Base-by-base conservation (phyloP, 2,797 vertebrate species). In the Aldrovandia affinis region DNA sequence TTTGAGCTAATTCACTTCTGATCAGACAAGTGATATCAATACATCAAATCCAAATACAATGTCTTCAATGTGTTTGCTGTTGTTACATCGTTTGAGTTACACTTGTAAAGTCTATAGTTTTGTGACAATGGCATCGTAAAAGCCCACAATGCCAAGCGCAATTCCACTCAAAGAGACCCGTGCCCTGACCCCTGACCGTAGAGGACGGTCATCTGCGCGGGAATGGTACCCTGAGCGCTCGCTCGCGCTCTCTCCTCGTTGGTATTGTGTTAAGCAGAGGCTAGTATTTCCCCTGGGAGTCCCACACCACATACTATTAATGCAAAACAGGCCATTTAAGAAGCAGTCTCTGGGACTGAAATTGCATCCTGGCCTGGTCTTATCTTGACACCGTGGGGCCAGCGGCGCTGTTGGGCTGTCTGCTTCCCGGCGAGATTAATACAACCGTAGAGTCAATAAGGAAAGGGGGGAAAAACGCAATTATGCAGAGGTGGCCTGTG, bases 391-490 rank as follows among this genome's bases (percentile, higher is more conserved):
- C 86, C 78, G 70, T 39, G 44, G 39, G 68, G 82, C 83, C 68
- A 83, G 61, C 85, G 91, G 87, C 92, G 91, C 88, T 88, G 90
- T 88, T 93, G 90, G 90, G 92, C 93, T 90, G 93, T 92, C 91
- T 92, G 92, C 92, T 92, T 89, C 83, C 82, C 28, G 87, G 90
- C 92, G 90, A 84, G 81, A 90, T 86, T 87, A 88, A 90, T 85
- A 87, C 86, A 86, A 28, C 22, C 86, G 83, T 78, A 86, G 80
- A 88, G 90, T 91, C 89, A 91, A 92, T 91, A 90, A 91, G 89
- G 89, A 88, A 88, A 91, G 87, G 86, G 88, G 86, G 83, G 87
- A 88, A 87, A 52, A 80, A 75, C 87, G 86, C 88, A 92, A 92
- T 92, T 88, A 90, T 93, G 93, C 91, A 92, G 90, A 92, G 91